phyloP scores from a whole-genome alignment of 2,888 invertebrate genomes.

The Seira ritae region DNA sequence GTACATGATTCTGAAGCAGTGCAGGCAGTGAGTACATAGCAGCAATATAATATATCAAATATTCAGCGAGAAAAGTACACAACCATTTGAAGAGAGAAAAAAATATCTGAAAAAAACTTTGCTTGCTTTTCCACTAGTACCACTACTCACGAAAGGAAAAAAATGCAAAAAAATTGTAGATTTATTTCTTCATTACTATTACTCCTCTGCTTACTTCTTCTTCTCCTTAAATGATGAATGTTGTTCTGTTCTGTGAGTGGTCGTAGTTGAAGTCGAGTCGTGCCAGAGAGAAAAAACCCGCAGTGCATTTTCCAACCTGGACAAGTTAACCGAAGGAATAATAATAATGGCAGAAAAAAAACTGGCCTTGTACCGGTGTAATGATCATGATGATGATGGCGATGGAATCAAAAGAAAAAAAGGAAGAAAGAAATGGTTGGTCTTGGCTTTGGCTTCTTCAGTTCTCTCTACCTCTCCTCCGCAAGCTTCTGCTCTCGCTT shows the following conservation, averaged over 20 bases:
- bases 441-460: too few species aligned
- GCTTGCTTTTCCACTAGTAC: too few species aligned
- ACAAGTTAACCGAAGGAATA: slow-evolving; percentile 19
- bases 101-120: too few species aligned
- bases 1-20: too few species aligned
- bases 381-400: slow-evolving; percentile 38
- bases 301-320: slow-evolving; percentile 34
- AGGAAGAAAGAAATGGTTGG: slow-evolving; percentile 44
- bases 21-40: too few species aligned
- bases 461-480: too few species aligned
- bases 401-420: slow-evolving; percentile 29
- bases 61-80: slow-evolving; percentile 29
- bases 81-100: slow-evolving; percentile 30
- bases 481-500: neutral
- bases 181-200: slow-evolving; percentile 60
- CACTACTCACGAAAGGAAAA: too few species aligned
- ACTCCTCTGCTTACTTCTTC: too few species aligned
- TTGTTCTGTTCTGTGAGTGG: too few species aligned
- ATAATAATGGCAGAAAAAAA: slow-evolving; percentile 21
- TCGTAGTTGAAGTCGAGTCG: too few species aligned
- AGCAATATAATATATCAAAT: too few species aligned
- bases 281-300: slow-evolving; percentile 39
- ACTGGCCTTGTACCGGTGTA: slow-evolving; percentile 56
- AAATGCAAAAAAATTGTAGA: slow-evolving; percentile 52
- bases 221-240: too few species aligned